phyloP scores from a whole-genome alignment of 2,888 invertebrate genomes.

The Tethea ocularis region DNA sequence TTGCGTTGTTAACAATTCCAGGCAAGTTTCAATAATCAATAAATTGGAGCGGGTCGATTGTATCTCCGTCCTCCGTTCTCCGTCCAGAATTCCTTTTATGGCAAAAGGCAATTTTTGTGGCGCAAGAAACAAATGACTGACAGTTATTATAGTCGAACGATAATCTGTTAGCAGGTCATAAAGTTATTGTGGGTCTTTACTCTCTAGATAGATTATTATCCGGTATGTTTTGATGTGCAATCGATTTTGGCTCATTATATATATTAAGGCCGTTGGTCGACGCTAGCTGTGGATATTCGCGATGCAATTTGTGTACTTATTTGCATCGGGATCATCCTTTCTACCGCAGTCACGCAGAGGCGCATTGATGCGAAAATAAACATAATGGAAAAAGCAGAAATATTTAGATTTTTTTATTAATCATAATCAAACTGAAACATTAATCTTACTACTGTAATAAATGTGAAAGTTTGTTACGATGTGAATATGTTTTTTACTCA shows the following conservation, averaged over 20 bases:
- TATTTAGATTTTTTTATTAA: too few species aligned
- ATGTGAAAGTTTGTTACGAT: too few species aligned
- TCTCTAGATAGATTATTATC: conserved; percentile 31
- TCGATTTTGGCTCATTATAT: conserved; percentile 71
- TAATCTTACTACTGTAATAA: too few species aligned
- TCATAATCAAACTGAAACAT: too few species aligned
- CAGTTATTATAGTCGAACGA: conserved; percentile 28
- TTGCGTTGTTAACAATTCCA: neutral
- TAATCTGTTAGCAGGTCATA: conserved; percentile 60
- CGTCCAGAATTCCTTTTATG: conserved; percentile 28
- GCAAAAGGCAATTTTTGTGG: conserved; percentile 36
- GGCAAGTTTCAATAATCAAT: conserved; percentile 30
- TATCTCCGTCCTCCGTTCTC: conserved; percentile 11
- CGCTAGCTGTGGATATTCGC: conserved; percentile 67
- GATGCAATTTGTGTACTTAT: conserved; percentile 73
- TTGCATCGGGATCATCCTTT: conserved; percentile 64
- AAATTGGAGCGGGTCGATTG: conserved; percentile 29
- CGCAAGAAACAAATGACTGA: conserved; percentile 28
- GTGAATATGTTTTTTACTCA: too few species aligned
- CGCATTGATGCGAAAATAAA: conserved; percentile 65
- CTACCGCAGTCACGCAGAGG: conserved; percentile 67
- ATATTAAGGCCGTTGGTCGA: conserved; percentile 59
- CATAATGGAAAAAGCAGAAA: conserved; percentile 34
- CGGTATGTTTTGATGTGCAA: conserved; percentile 48
- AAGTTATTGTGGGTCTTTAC: conserved; percentile 16